Evolutionary conservation across 2,888 invertebrate species (phyloP).

Genomic region (Lepetodrilus schrolli): DNA sequence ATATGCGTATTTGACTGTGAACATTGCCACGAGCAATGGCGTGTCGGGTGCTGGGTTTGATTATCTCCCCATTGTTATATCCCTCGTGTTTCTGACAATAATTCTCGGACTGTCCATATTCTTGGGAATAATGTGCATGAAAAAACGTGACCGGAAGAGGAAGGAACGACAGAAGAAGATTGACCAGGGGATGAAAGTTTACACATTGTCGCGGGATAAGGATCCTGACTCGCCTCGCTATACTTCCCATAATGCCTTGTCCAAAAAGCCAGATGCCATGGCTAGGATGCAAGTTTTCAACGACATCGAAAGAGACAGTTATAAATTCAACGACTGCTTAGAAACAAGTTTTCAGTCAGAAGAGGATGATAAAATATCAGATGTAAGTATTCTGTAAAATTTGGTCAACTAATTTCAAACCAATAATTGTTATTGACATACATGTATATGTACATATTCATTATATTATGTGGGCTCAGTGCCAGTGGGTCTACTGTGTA

Average conservation of each 20-base stretch:
- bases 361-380: slow-evolving; percentile 15
- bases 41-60: background rate
- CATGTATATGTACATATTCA: too few relatives aligned
- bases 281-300: background rate
- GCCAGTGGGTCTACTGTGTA: too few relatives aligned
- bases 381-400: slow-evolving; percentile 17
- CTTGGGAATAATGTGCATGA: background rate
- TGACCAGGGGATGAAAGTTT: background rate
- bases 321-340: background rate
- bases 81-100: slow-evolving; percentile 9
- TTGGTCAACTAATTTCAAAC: too few relatives aligned
- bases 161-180: background rate
- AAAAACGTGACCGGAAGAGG: background rate
- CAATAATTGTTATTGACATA: too few relatives aligned
- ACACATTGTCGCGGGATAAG: background rate
- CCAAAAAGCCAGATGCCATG: background rate
- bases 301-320: slow-evolving; percentile 10
- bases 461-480: too few relatives aligned
- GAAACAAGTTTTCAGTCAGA: background rate
- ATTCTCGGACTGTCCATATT: background rate
- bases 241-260: background rate
- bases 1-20: slow-evolving; percentile 14
- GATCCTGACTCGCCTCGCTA: background rate
- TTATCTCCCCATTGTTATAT: slow-evolving; percentile 5
- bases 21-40: background rate